Conservation (phyloP, 2,888 invertebrate species). For the Idaea biselata region DNA sequence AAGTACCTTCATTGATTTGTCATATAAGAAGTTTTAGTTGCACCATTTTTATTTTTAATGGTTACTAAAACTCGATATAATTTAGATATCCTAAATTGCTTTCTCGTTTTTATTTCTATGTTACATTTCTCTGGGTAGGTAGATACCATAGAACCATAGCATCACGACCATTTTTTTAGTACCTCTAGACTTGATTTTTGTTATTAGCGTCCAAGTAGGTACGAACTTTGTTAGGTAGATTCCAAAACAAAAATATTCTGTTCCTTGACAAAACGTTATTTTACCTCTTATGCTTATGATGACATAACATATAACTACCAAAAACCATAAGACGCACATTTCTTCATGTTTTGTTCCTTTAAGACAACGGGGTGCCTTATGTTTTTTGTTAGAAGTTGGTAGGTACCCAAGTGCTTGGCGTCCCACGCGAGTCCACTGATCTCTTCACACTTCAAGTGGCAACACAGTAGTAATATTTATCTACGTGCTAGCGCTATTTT, state of each 20-base stretch:
- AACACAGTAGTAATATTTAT: slow-evolving; percentile 65
- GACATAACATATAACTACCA: slow-evolving; percentile 39
- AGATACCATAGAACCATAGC: no score
- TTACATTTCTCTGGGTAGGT: no score
- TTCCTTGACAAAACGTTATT: not conserved
- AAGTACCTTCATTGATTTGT: no score
- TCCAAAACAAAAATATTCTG: not conserved
- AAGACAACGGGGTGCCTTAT: slow-evolving; percentile 76
- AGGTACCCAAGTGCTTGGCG: slow-evolving; percentile 52
- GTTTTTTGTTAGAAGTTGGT: slow-evolving; percentile 70
- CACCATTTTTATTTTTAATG: no score
- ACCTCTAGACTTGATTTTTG: no score
- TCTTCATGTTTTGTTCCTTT: slow-evolving; percentile 71
- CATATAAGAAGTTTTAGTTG: no score
- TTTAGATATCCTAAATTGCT: no score
- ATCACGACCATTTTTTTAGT: no score
- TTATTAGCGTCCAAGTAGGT: no score
- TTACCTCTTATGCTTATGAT: not conserved
- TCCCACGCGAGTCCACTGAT: slow-evolving; percentile 67
- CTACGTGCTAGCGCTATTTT: slow-evolving; percentile 61
- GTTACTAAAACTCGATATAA: no score
- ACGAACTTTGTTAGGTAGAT: no score
- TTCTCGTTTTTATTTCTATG: no score
- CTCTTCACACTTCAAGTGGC: slow-evolving; percentile 76
- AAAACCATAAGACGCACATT: slow-evolving; percentile 69